Evolutionary conservation across 2,797 vertebrate species (phyloP).

Genomic region (Emys orbicularis): DNA sequence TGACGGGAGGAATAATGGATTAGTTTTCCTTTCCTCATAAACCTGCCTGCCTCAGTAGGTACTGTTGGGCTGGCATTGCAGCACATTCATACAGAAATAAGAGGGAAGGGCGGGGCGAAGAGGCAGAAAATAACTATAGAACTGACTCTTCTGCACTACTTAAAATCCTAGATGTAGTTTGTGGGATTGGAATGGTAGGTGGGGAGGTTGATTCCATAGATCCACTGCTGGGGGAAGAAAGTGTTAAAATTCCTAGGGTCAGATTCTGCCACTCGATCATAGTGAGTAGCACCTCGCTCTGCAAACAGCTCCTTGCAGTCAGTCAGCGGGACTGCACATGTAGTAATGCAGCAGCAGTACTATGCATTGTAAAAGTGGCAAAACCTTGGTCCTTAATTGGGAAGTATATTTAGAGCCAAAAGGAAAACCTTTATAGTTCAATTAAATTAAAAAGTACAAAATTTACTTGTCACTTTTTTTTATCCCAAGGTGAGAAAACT

Average conservation of each 20-base stretch:
- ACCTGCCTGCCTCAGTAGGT: not conserved
- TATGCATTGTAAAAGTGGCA: not conserved
- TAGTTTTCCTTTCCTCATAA: not conserved
- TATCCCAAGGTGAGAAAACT: conserved; percentile 51
- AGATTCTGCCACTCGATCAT: not conserved
- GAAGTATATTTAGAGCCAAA: conserved; percentile 45
- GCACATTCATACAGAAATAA: not conserved
- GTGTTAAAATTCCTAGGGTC: not conserved
- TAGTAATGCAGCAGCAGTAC: not conserved
- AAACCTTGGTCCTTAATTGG: not conserved
- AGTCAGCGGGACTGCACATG: not conserved
- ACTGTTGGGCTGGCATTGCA: not conserved
- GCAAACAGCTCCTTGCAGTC: not conserved
- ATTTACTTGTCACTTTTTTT: conserved; percentile 33
- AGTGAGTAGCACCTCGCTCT: not conserved
- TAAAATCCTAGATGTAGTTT: not conserved
- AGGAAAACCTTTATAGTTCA: conserved; percentile 45
- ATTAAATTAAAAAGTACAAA: conserved; percentile 36
- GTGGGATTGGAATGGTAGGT: not conserved
- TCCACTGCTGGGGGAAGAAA: not conserved
- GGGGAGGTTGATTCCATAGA: not conserved
- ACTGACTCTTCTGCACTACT: not conserved
- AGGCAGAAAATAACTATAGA: not conserved
- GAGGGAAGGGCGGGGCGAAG: rapidly evolving
- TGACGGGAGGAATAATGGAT: not conserved